These are phyloP conservation scores for Isoperla grammatica DNA, from an alignment of 2,888 invertebrate genomes.

Conservation along the genomic window DNA sequence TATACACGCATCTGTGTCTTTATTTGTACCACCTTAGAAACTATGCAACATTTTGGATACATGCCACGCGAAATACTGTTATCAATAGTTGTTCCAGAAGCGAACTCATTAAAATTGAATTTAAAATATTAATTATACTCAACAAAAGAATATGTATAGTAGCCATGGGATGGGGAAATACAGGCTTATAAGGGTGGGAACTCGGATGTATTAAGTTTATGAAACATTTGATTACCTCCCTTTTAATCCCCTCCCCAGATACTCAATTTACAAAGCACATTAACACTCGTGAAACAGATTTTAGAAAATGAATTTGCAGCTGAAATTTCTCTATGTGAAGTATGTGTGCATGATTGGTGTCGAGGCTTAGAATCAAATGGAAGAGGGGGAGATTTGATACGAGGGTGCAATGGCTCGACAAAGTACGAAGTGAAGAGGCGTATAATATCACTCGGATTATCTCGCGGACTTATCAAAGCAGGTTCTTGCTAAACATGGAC, in stretches of 20 bases:
- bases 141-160: too few relatives aligned
- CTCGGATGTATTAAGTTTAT: background rate
- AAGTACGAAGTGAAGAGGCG: conserved; percentile 24
- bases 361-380: conserved; percentile 24
- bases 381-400: conserved; percentile 14
- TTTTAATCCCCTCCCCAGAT: conserved; percentile 9
- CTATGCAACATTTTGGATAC: too few relatives aligned
- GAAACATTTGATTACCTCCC: conserved; percentile 24
- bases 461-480: conserved; percentile 29
- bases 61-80: too few relatives aligned
- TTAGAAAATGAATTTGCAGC: conserved; percentile 27
- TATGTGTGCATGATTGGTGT: conserved; percentile 23
- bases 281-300: conserved; percentile 28
- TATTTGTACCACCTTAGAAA: too few relatives aligned
- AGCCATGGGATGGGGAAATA: background rate
- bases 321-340: conserved; percentile 14
- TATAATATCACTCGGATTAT: conserved; percentile 29
- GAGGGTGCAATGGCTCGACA: conserved; percentile 15
- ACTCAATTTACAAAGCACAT: conserved; percentile 25
- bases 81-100: too few relatives aligned
- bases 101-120: too few relatives aligned
- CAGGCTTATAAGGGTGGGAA: background rate
- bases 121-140: too few relatives aligned
- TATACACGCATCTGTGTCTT: too few relatives aligned
- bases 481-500: background rate